Evolutionary conservation across 2,888 invertebrate species (phyloP).

Genomic region (Acronicta aceris): DNA sequence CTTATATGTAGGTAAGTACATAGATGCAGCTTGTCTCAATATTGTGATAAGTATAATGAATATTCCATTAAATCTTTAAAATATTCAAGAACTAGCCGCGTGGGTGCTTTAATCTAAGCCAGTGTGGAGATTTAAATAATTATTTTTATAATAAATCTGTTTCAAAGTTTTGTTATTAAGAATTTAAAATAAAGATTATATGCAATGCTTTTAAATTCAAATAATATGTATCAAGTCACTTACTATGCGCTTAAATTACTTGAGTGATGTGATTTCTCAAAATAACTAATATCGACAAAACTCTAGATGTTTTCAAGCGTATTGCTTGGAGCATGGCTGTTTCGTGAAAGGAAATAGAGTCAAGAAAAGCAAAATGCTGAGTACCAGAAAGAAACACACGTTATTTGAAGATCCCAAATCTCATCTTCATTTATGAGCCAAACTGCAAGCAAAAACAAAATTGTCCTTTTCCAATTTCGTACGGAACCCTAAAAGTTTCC

Average conservation of each 20-base stretch:
- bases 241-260: constrained; percentile 15
- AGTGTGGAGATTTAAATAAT: constrained; percentile 8
- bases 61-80: constrained; percentile 2
- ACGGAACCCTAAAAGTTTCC: constrained; percentile 69
- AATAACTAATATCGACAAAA: constrained; percentile 13
- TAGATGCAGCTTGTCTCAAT: background rate
- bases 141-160: constrained; percentile 8
- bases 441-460: constrained; percentile 40
- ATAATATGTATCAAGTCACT: constrained; percentile 16
- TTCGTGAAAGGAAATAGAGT: background rate
- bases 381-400: constrained; percentile 7
- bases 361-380: constrained; percentile 13
- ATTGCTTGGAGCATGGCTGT: background rate
- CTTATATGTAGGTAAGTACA: background rate
- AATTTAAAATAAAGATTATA: constrained; percentile 14
- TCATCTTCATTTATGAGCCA: constrained; percentile 42
- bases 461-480: constrained; percentile 45
- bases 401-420: constrained; percentile 44
- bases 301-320: background rate
- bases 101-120: constrained; percentile 1
- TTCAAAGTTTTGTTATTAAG: constrained; percentile 5
- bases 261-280: constrained; percentile 14
- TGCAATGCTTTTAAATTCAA: constrained; percentile 15
- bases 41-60: background rate
- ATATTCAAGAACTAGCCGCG: background rate